A percentile compares a stretch with the other conserved stretches of the same genome.
Conservation (phyloP, 2,797 vertebrate genomes). For the Lacerta bilineata region DNA sequence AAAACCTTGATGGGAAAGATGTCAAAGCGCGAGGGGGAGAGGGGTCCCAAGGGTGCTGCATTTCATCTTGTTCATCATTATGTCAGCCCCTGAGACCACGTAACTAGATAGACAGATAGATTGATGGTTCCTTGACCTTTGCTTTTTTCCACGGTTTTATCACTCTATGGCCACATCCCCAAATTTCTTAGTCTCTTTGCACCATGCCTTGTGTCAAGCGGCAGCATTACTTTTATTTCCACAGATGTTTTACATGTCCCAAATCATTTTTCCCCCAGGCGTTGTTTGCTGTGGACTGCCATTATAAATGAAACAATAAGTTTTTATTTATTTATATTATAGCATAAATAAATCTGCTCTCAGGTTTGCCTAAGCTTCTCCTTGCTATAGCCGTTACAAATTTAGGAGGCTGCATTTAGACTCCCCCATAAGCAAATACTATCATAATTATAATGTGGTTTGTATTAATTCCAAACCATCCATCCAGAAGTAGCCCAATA, state of each 20-base stretch:
- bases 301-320: background rate
- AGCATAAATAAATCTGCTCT: background rate
- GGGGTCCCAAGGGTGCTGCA: background rate
- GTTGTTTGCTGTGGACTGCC: background rate
- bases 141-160: background rate
- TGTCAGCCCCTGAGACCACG: background rate
- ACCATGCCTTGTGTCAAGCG: background rate
- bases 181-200: conserved; percentile 4
- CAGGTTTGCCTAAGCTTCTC: background rate
- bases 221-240: background rate
- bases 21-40: background rate
- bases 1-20: background rate
- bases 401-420: background rate
- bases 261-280: background rate
- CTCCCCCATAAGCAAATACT: background rate
- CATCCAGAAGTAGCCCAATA: background rate
- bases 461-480: background rate
- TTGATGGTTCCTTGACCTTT: background rate
- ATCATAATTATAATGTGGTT: background rate
- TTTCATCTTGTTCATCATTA: conserved; percentile 20
- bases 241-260: background rate
- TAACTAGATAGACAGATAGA: background rate
- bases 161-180: background rate
- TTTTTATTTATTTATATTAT: background rate
- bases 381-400: background rate